Evolutionary conservation across 1,140 invertebrate genomes (phyloP).

Genomic region (Lamellibrachia luymesi): DNA sequence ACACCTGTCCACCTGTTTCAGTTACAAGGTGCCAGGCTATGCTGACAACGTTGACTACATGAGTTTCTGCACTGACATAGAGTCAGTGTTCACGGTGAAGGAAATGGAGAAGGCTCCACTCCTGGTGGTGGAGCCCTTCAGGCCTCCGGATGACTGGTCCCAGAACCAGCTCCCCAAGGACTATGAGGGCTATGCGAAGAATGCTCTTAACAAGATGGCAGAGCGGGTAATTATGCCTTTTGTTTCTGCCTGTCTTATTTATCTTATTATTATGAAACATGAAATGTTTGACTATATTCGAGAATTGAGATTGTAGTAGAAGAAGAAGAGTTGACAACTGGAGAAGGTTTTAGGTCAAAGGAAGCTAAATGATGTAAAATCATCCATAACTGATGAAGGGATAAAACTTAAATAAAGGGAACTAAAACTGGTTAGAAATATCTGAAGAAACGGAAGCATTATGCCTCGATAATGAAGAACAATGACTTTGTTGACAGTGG

Average conservation of each 20-base stretch:
- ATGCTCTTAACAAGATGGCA: constrained; percentile 47
- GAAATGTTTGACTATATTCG: too few relatives aligned
- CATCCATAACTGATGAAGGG: too few relatives aligned
- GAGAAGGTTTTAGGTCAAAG: too few relatives aligned
- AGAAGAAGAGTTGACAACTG: too few relatives aligned
- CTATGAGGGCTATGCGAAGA: constrained; percentile 32
- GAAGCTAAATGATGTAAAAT: too few relatives aligned
- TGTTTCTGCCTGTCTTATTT: not conserved
- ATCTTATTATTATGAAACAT: not conserved
- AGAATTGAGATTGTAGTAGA: too few relatives aligned
- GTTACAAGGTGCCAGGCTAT: constrained; percentile 42
- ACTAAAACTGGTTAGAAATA: too few relatives aligned
- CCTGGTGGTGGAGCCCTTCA: constrained; percentile 44
- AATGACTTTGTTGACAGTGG: too few relatives aligned
- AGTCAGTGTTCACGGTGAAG: constrained; percentile 55
- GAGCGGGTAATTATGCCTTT: constrained; percentile 41
- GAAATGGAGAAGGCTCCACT: constrained; percentile 54
- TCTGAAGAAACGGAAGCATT: too few relatives aligned
- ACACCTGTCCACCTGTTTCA: constrained; percentile 2
- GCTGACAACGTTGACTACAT: constrained; percentile 50
- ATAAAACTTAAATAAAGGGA: too few relatives aligned
- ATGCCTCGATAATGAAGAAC: too few relatives aligned
- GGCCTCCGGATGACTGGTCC: constrained; percentile 45
- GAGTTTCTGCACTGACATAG: constrained; percentile 53
- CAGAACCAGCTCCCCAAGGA: constrained; percentile 41